Conservation (phyloP, 35 echinoderm and acorn worm genomes). For the Antedon bifida region DNA sequence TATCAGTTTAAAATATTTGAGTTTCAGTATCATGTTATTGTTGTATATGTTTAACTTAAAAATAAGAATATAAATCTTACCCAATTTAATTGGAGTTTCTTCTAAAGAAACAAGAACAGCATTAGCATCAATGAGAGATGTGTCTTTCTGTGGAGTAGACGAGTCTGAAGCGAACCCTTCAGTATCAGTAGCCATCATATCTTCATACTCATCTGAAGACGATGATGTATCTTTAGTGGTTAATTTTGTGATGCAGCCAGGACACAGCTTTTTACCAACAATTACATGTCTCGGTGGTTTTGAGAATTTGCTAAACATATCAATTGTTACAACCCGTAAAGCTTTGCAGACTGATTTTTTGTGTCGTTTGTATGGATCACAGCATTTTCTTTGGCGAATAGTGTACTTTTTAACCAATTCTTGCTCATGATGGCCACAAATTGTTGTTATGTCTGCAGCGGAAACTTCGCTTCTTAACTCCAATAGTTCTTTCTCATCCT, state of each 20-base stretch:
- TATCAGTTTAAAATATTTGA: too few species aligned
- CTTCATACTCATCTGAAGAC: not conserved
- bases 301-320: not conserved
- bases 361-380: not conserved
- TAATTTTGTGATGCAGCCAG: not conserved
- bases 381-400: not conserved
- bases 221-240: not conserved
- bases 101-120: not conserved
- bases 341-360: not conserved
- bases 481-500: not conserved
- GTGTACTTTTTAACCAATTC: not conserved
- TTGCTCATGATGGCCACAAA: conserved; percentile 2
- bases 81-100: not conserved
- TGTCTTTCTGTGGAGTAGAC: not conserved
- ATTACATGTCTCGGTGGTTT: not conserved
- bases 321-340: not conserved
- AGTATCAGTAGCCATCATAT: not conserved
- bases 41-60: too few species aligned
- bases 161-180: not conserved
- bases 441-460: not conserved
- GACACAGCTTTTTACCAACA: not conserved
- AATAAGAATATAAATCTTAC: not conserved
- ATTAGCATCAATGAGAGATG: not conserved
- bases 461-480: not conserved
- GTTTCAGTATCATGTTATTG: too few species aligned